A percentile compares a stretch with the other conserved stretches of the same genome.
These are phyloP conservation scores for Iselma pallidipennis DNA, from an alignment of 2,888 invertebrate species.

Conservation along the genomic window DNA sequence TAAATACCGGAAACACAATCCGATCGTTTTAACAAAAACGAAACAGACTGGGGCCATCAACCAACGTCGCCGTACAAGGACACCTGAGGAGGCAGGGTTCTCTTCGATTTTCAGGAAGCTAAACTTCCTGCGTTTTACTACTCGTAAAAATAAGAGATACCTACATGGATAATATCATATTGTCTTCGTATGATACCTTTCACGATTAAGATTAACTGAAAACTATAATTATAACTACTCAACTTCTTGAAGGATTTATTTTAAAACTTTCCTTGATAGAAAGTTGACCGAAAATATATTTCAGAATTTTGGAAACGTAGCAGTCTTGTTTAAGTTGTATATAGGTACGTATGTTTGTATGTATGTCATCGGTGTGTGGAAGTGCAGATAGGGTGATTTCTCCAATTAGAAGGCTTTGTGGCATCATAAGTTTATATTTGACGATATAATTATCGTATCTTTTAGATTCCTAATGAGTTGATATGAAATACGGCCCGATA, in stretches of 20 bases:
- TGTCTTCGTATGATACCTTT: too few species aligned
- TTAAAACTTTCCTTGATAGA: too few species aligned
- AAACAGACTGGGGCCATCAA: not conserved
- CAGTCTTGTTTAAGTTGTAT: too few species aligned
- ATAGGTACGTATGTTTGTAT: too few species aligned
- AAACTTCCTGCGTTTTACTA: not conserved
- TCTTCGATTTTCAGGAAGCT: not conserved
- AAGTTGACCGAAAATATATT: too few species aligned
- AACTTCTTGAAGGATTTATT: too few species aligned
- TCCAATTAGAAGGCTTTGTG: not conserved
- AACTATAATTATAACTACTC: too few species aligned
- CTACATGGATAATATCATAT: not conserved
- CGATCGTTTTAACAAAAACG: not conserved
- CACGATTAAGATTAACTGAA: too few species aligned
- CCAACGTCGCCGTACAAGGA: not conserved
- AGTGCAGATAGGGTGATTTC: not conserved
- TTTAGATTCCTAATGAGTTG: conserved; percentile 26
- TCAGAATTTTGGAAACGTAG: too few species aligned
- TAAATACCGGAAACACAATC: not conserved
- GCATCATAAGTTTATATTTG: conserved; percentile 11
- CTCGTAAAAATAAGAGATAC: not conserved
- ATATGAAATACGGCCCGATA: conserved; percentile 24
- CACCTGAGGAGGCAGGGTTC: not conserved
- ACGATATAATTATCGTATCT: conserved; percentile 26
- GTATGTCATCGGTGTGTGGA: too few species aligned